A percentile compares a stretch with the other conserved stretches of the same genome.
These are phyloP conservation scores for Edolisoma coerulescens DNA, from an alignment of 2,113 vertebrate genomes.

Conservation along the genomic window DNA sequence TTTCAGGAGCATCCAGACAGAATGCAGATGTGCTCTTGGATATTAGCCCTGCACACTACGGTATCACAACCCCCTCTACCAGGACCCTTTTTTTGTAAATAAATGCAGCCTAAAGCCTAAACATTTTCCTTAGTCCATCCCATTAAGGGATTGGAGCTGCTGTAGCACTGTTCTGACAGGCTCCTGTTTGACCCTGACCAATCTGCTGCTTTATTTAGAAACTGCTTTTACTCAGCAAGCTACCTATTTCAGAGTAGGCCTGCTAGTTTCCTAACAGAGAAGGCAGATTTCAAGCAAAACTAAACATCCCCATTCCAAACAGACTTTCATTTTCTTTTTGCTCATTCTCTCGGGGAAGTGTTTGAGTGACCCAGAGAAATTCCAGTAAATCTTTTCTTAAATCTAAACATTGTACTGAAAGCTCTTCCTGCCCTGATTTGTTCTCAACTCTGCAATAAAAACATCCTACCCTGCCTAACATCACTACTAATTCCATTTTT, in stretches of 20 bases:
- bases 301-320: neutral
- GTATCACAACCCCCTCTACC: neutral
- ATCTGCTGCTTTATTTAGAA: neutral
- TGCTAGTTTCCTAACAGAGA: neutral
- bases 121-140: neutral
- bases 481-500: neutral
- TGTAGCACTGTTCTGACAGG: neutral
- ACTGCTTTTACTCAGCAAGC: neutral
- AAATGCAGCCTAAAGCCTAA: neutral
- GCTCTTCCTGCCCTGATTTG: neutral
- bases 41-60: neutral
- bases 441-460: neutral
- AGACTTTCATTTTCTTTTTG: neutral
- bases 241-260: neutral
- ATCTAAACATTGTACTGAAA: neutral
- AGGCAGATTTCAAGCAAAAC: neutral
- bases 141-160: neutral
- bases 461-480: neutral
- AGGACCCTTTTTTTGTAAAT: neutral
- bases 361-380: neutral
- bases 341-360: neutral
- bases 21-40: neutral
- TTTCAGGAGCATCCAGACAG: neutral
- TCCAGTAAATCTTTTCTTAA: neutral
- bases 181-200: neutral